A percentile compares a stretch with the other conserved stretches of the same genome.
These are phyloP conservation scores for Harmothoe impar DNA, from an alignment of 2,888 invertebrate genomes.

Conservation along the genomic window DNA sequence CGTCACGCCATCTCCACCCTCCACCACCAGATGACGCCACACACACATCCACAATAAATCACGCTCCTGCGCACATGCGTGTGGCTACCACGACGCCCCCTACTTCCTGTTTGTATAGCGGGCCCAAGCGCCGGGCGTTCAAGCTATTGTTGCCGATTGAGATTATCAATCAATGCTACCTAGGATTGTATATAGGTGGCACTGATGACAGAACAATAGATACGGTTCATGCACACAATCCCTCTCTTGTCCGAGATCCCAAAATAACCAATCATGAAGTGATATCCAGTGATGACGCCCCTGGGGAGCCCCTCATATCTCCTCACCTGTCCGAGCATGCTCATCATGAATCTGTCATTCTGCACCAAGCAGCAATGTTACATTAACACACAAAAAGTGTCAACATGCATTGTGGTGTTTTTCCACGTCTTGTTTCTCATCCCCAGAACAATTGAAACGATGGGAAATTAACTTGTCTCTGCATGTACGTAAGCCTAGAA, in stretches of 20 bases:
- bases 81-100: background rate
- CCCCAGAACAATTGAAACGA: no score
- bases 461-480: no score
- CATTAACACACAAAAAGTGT: no score
- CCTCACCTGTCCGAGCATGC: background rate
- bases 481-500: no score
- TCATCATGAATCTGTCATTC: no score
- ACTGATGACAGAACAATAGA: conserved; percentile 37
- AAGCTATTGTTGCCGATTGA: background rate
- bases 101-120: conserved; percentile 37
- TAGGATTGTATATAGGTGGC: background rate
- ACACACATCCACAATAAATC: conserved; percentile 3
- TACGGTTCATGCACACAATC: background rate
- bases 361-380: no score
- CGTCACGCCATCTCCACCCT: background rate
- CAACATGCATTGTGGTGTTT: no score
- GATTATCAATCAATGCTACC: conserved; percentile 38
- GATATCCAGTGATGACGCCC: no score
- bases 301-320: background rate
- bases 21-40: conserved; percentile 37
- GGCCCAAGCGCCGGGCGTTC: background rate
- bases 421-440: no score
- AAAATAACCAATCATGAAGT: background rate
- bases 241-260: background rate
- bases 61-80: conserved; percentile 8